A percentile compares a stretch with the other conserved stretches of the same genome.
Evolutionary conservation across 2,113 vertebrate species (phyloP).

Genomic region (Antechinus flavipes): DNA sequence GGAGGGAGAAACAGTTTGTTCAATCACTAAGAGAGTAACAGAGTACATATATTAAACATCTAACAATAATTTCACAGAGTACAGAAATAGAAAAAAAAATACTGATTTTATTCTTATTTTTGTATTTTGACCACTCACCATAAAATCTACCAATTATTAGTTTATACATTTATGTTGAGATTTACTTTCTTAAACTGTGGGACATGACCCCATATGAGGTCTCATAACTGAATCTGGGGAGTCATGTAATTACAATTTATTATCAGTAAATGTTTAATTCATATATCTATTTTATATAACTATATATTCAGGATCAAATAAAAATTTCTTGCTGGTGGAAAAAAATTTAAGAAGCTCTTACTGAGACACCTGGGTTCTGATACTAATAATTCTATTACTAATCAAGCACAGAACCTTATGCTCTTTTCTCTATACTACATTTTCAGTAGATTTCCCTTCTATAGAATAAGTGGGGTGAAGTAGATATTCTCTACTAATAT

Average conservation of each 20-base stretch:
- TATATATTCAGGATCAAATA: no score
- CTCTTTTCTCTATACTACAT: neutral
- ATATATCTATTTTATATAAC: no score
- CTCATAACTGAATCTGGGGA: no score
- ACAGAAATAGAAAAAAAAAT: neutral
- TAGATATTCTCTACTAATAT: neutral
- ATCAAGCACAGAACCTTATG: neutral
- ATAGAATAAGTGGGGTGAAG: neutral
- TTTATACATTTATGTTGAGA: neutral
- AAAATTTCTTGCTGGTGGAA: no score
- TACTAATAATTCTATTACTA: neutral
- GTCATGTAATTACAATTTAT: no score
- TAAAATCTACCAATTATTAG: neutral
- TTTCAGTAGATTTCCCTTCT: neutral
- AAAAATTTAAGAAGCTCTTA: no score
- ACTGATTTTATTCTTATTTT: conserved; percentile 35
- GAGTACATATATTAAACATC: neutral
- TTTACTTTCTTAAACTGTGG: no score
- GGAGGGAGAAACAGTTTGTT: neutral
- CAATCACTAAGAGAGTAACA: neutral
- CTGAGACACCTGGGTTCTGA: neutral
- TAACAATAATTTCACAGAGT: neutral
- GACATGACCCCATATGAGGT: no score
- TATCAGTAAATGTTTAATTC: no score
- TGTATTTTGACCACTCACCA: neutral